Base-by-base conservation (phyloP, 2,888 invertebrate species). In the Rhodophaea formosa region DNA sequence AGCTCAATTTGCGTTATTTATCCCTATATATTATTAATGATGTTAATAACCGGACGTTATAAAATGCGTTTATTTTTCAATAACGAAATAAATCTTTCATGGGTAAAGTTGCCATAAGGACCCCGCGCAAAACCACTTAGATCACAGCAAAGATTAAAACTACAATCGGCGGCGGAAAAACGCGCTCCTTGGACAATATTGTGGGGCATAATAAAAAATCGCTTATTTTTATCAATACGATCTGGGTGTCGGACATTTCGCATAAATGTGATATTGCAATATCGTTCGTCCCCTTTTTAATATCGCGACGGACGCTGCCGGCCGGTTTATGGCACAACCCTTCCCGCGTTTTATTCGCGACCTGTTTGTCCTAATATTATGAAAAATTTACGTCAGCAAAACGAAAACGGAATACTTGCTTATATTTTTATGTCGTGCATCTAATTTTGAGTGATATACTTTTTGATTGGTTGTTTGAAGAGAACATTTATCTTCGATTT, bases 211-310 rank as follows among this genome's bases (percentile, higher is more conserved):
- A 88, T 89, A 90, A 90, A 90, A 89, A 89, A 88, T 85, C 84
- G 91, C 88, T 89, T 91, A 91, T 88, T 91, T 89, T 91, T 90
- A 90, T 91, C 91, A 91, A 91, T 89, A 88, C 86, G 88, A 90
- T 91, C 90, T 89, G 86, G 81, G 84, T 88, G 90, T 88, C 77
- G 88, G 89, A 89, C 90, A 90, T 89, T 90, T 89, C 89, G 86
- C 88, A 91, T 90, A 90, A 90, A 91, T 89, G 91, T 90, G 90
- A 91, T 89, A 90, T 90, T 88, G 90, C 90, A 91, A 91, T 90
- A 89, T 86, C 90, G 86, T 85, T 84, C 84, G 89, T 86, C 90
- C 90, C 90, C 86, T 90, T 90, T 91, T 91, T 91, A 91, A 91
- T 91, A 91, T 91, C 86, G 84, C 88, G 84, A 82, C 88, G 89